phyloP scores from a whole-genome alignment of 35 echinoderm and acorn worm genomes.

The Patiria miniata region DNA sequence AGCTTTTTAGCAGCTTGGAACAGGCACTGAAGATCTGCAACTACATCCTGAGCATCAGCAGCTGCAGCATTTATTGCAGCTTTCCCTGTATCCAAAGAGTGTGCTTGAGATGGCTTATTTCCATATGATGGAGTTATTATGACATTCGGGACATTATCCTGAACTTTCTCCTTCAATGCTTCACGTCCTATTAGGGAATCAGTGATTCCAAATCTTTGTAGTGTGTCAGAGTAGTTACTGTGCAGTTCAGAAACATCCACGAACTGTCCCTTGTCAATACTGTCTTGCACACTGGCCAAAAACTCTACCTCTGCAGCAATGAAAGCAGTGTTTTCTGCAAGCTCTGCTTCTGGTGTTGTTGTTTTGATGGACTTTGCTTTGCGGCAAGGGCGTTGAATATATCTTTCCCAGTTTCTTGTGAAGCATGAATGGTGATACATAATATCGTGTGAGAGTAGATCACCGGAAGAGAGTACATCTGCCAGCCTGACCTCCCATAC shows the following conservation, averaged over 20 bases:
- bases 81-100: not conserved
- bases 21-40: too few relatives aligned
- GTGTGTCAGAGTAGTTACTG: not conserved
- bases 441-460: constrained; percentile 27
- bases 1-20: not conserved
- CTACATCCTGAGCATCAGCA: constrained; percentile 8
- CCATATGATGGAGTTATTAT: constrained; percentile 23
- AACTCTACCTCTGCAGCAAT: constrained; percentile 32
- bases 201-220: constrained; percentile 17
- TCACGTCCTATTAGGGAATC: constrained; percentile 15
- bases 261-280: not conserved
- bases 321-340: not conserved
- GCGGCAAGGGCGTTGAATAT: constrained; percentile 17
- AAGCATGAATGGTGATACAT: constrained; percentile 25
- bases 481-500: constrained; percentile 17
- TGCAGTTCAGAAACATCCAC: constrained; percentile 31
- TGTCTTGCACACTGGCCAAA: not conserved
- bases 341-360: not conserved
- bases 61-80: constrained; percentile 33
- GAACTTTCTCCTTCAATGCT: constrained; percentile 25
- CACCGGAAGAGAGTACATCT: constrained; percentile 24
- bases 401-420: constrained; percentile 40
- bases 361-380: not conserved
- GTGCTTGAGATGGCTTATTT: constrained; percentile 19
- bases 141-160: constrained; percentile 17